Base-by-base conservation (phyloP, 1,140 invertebrate species). In the Schmidtea mediterranea region DNA sequence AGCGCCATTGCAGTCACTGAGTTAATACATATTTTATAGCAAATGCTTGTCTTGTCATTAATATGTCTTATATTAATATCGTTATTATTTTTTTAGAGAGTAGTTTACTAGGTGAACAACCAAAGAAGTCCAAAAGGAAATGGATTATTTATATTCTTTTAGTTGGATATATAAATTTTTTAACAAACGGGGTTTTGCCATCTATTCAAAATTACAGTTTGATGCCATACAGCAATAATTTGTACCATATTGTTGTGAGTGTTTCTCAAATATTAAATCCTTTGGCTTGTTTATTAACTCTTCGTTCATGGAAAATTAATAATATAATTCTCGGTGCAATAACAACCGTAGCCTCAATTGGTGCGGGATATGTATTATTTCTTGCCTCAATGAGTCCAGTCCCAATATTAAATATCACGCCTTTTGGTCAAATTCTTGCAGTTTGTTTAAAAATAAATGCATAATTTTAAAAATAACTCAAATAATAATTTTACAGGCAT, bases 161-260 rank as follows among this genome's bases (percentile, higher is more conserved):
- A 32, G 26, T 32, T 3, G 26, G 5, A 32, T 32, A 32, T 10
- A 32, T 49, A 9, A 49, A 41, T 43, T 10, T 39, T 10, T 21
- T 38, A 13, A 49, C 48, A 13, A 49, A 43, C 26, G 48, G 48
- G 2, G 24, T 49, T 18, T 13, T 49, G 3, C 48, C 48, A 19
- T 37, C 48, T 18, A 49, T 39, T 13, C 48, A 49, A 15, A 41
- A 37, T 13, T 49, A 49, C 48, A 49, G 37, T 26, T 49, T 37
- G 6, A 15, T 49, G 22, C 48, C 48, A 21, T 49, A 49, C 24
- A 32, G 48, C 19, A 41, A 43, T 49, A 5, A 41, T 36, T 37
- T 49, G 12, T 49, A 49, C 15, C 40, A 37, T 19, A 21, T 49
- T 21, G 23, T 39, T 9, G 22, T 49, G 9, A 19, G 48, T 16